Evolutionary conservation across 2,797 vertebrate species (phyloP).

Genomic region (Lagodon rhomboides): DNA sequence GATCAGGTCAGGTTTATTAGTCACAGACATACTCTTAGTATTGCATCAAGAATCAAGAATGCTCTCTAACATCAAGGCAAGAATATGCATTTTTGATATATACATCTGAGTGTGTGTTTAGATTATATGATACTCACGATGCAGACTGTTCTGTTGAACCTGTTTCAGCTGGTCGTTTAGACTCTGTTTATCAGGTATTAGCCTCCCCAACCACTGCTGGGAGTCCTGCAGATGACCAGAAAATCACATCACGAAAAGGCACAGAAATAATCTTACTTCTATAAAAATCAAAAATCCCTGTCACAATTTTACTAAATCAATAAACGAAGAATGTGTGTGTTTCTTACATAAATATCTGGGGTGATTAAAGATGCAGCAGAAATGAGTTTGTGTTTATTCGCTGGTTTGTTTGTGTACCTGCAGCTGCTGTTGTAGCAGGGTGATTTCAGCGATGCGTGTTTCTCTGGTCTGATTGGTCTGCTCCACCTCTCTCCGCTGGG

Average conservation of each 20-base stretch:
- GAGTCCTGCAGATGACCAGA: slow-evolving; percentile 87
- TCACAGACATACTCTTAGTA: background rate
- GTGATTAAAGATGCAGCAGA: background rate
- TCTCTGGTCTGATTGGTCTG: slow-evolving; percentile 96
- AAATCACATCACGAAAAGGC: background rate
- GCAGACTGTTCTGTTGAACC: slow-evolving; percentile 96
- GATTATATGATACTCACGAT: slow-evolving; percentile 88
- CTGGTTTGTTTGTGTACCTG: slow-evolving; percentile 84
- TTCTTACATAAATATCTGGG: background rate
- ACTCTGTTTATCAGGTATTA: slow-evolving; percentile 97
- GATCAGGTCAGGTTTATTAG: background rate
- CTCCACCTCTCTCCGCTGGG: slow-evolving; percentile 95
- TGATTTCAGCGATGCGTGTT: slow-evolving; percentile 96
- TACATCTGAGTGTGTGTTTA: background rate
- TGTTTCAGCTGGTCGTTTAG: slow-evolving; percentile 97
- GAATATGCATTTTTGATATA: background rate
- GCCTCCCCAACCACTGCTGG: slow-evolving; percentile 95
- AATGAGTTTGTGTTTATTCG: background rate
- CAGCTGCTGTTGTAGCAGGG: slow-evolving; percentile 95
- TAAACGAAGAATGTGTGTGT: background rate
- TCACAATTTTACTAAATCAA: background rate
- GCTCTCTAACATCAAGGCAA: background rate
- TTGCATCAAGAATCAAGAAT: background rate
- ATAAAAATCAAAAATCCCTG: too few relatives aligned
- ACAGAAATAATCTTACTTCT: too few relatives aligned